Base-by-base conservation (phyloP, 2,888 invertebrate genomes). In the Tromatobia lineatoria region DNA sequence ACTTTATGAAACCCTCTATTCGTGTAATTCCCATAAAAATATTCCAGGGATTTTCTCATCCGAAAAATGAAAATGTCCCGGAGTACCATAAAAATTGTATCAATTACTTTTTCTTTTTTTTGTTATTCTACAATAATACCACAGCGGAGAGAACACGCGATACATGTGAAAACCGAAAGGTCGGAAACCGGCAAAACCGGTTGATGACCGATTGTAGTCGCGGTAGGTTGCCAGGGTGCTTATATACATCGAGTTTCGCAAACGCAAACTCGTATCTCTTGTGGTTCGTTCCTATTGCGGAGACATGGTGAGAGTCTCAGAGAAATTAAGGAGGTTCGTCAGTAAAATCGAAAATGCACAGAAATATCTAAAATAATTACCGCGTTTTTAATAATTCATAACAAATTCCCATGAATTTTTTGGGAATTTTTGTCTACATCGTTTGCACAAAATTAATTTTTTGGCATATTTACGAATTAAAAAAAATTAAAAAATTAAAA, bases 111-210 rank as follows among this genome's bases (percentile, higher is more conserved):
- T 20, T 13, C n/a, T 45, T 38, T 18, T 38, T 64, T 71, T 57
- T 71, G 42, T 23, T 8, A 3, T 42, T 0, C 7, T 3, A 20
- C 29, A 20, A 77, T 82, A 67, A 77, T 77, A 38, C 7, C 18
- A 73, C 38, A 23, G 25, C 23, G 45, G 20, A 57, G 52, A 73
- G 67, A 78, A 23, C 66, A 82, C 78, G 38, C 57, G 73, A 77
- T 83, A 80, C 83, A 67, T 73, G 80, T 77, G 52, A 64, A 83
- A 67, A 73, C 52, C 45, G 80, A 83, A 83, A 83, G 80, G 80
- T 80, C 73, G 73, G 50, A 84, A 80, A 84, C 84, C 78, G 80
- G 80, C 84, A 78, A 23, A 84, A 84, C 84, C 84, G 80, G 84
- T 84, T 80, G 84, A 84, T 80, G 84, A 84, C 77, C 80, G 84